Evolutionary conservation across 2,888 invertebrate genomes (phyloP), one percentile per base, ranked within the genome.

Genomic region (Masnerella sp.): DNA sequence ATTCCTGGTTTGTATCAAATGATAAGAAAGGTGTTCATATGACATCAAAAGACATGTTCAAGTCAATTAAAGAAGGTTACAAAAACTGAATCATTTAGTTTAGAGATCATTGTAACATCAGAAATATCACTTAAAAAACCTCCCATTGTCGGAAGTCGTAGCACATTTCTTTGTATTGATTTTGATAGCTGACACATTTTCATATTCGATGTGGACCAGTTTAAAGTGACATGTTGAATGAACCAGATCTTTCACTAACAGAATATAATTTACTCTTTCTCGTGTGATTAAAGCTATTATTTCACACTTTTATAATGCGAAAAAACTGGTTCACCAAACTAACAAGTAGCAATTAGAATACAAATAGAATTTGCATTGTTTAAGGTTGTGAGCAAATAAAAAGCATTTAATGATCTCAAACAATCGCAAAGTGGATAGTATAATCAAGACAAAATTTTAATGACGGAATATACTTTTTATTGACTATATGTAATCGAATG

Each of bases 161-260:
- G 34, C 11, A 47, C 30, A 14, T 42, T 45, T 43, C 5, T 43
- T 58, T 58, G 32, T 45, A 58, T 45, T 20, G 38, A 59, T 43
- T 45, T 47, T 47, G 9, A 34, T 42, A 51, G 51, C 15, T 42
- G 18, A 40, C 30, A 61, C 28, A 56, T 12, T 18, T 36, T 45
- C 36, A n/a, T n/a, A n/a, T 40, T 47, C 30, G 12, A 49, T 15
- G 38, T 61, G 61, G 49, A 49, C 61, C 47, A 61, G 38, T 38
- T 43, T 58, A 32, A 28, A 14, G 17, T 2, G 11, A 20, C 17
- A 43, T 5, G 8, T 43, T 20, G 5, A 7, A 38, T 5, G 22
- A 14, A 4, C 22, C 32, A 32, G 18, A 43, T 20, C 20, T 4
- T 20, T 12, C 30, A 52, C 5, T n/a, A 25, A 32, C 32, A 9